Conservation (phyloP, 2,113 vertebrate species). For the human (Homo sapiens) region GRCh38 chr2:111778501-111779000, state of each 20-base stretch:
- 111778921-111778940: not conserved
- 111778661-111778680: slow-evolving; percentile 90
- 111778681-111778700: slow-evolving; percentile 96
- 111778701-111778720: slow-evolving; percentile 98
- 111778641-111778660: not conserved
- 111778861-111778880: not conserved
- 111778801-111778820: slow-evolving; percentile 31
- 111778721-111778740: slow-evolving; percentile 98
- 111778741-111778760: slow-evolving; percentile 93
- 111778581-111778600: not conserved
- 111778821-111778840: not conserved
- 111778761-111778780: slow-evolving; percentile 90
- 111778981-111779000: not conserved
- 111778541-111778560: not conserved
- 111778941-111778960: not conserved
- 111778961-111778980: not conserved
- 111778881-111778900: not conserved
- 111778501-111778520: not conserved
- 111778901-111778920: not conserved
- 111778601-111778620: not conserved
- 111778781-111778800: slow-evolving; percentile 3
- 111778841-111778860: not conserved
- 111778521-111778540: not conserved
- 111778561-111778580: slow-evolving; percentile 20
- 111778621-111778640: not conserved